Percentiles rank a stretch among this genome's conserved stretches.
Evolutionary conservation across 2,888 invertebrate genomes (phyloP).

Genomic region (Rhamphomyia laevipes): DNA sequence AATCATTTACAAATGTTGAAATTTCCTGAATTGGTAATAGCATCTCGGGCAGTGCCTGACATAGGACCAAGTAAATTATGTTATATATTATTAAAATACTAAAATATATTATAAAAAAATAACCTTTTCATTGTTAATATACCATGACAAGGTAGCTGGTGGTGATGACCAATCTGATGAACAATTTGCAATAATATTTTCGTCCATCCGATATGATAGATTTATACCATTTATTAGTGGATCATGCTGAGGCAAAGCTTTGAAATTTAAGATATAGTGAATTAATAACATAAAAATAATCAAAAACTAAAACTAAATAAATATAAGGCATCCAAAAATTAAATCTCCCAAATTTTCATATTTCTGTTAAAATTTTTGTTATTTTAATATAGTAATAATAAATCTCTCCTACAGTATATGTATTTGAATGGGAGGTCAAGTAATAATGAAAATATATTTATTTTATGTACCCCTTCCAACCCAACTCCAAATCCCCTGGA

Average conservation of each 20-base stretch:
- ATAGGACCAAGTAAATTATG: not conserved
- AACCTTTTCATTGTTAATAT: constrained; percentile 37
- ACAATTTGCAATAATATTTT: constrained; percentile 35
- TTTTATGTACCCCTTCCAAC: too few species aligned
- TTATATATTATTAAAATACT: not conserved
- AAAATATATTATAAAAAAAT: constrained; percentile 3
- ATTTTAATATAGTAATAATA: too few species aligned
- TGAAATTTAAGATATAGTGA: not conserved
- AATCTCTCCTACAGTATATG: too few species aligned
- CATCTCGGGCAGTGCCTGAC: constrained; percentile 30
- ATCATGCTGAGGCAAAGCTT: constrained; percentile 35
- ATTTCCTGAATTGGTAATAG: constrained; percentile 33
- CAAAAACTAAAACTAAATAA: not conserved
- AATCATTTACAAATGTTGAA: constrained; percentile 34
- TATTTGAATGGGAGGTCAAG: too few species aligned
- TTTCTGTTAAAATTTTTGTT: too few species aligned
- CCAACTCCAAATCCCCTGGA: too few species aligned
- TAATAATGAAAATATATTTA: too few species aligned
- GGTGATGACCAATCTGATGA: constrained; percentile 36
- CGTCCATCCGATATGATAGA: constrained; percentile 34
- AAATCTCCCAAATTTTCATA: too few species aligned
- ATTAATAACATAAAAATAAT: constrained; percentile 3
- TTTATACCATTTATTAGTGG: constrained; percentile 35
- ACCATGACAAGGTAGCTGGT: constrained; percentile 35
- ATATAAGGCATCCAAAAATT: not conserved